phyloP scores from a whole-genome alignment of 2,797 vertebrate species.

The Sebastolobus alascanus region DNA sequence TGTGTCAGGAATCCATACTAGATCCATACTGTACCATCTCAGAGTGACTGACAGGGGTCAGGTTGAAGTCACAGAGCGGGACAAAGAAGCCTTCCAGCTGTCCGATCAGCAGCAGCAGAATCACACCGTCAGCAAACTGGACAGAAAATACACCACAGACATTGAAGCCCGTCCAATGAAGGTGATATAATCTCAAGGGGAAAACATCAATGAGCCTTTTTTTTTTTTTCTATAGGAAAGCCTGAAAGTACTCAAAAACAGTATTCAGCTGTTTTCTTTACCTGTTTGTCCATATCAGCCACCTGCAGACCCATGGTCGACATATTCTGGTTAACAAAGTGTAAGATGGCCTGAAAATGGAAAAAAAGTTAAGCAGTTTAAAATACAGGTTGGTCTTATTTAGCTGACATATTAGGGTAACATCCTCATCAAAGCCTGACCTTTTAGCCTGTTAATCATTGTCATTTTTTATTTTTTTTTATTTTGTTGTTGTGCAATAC shows the following conservation, averaged over 20 bases:
- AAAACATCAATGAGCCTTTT: slow-evolving; percentile 3
- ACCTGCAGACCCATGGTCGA: slow-evolving; percentile 89
- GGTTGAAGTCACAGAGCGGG: slow-evolving; percentile 89
- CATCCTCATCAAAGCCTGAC: background rate
- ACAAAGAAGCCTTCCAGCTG: slow-evolving; percentile 94
- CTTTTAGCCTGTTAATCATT: background rate
- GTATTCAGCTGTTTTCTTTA: slow-evolving; percentile 59
- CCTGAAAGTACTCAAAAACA: background rate
- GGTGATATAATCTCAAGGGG: slow-evolving; percentile 9
- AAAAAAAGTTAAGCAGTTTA: too few species aligned
- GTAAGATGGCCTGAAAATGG: slow-evolving; percentile 86
- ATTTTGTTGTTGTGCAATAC: too few species aligned
- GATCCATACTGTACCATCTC: slow-evolving; percentile 88
- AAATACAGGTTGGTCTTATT: background rate
- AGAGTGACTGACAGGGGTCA: slow-evolving; percentile 84
- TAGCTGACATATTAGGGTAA: background rate
- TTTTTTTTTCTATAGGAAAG: background rate
- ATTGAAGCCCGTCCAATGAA: background rate
- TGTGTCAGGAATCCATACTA: slow-evolving; percentile 52
- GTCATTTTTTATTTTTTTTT: too few species aligned
- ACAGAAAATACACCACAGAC: slow-evolving; percentile 31
- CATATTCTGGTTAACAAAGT: slow-evolving; percentile 92
- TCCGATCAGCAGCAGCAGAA: slow-evolving; percentile 93
- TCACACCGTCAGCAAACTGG: slow-evolving; percentile 95
- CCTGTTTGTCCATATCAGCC: slow-evolving; percentile 90